These are phyloP conservation scores for Hybos culiciformis DNA, from an alignment of 2,888 invertebrate species.

Conservation along the genomic window DNA sequence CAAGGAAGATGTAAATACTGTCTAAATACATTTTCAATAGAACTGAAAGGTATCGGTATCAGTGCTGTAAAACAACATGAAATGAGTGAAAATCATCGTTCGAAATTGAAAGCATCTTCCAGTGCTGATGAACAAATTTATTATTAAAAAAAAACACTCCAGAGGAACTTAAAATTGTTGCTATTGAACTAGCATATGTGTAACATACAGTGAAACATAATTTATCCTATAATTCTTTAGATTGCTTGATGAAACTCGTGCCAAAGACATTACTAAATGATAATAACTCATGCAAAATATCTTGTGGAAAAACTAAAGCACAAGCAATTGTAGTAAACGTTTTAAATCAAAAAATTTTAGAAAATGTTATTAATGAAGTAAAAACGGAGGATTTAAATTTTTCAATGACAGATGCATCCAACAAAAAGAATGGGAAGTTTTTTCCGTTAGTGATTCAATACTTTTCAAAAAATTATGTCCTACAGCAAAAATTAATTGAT, in stretches of 20 bases:
- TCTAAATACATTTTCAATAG: not conserved
- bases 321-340: constrained; percentile 1
- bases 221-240: constrained; percentile 4
- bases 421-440: not conserved
- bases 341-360: not conserved
- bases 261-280: constrained; percentile 3
- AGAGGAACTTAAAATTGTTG: not conserved
- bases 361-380: not conserved
- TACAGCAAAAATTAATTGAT: not conserved
- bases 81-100: constrained; percentile 1
- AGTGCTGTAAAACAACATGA: not conserved
- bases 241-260: constrained; percentile 2
- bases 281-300: not conserved
- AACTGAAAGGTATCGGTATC: not conserved
- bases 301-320: not conserved
- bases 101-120: not conserved
- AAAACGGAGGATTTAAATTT: not conserved
- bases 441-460: not conserved
- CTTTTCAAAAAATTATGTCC: not conserved
- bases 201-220: constrained; percentile 3
- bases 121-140: not conserved
- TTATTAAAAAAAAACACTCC: constrained; percentile 1
- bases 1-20: not conserved
- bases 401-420: constrained; percentile 1
- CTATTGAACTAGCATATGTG: not conserved